phyloP scores from a whole-genome alignment of 2,113 vertebrate species.

The Coptodon rendalli region DNA sequence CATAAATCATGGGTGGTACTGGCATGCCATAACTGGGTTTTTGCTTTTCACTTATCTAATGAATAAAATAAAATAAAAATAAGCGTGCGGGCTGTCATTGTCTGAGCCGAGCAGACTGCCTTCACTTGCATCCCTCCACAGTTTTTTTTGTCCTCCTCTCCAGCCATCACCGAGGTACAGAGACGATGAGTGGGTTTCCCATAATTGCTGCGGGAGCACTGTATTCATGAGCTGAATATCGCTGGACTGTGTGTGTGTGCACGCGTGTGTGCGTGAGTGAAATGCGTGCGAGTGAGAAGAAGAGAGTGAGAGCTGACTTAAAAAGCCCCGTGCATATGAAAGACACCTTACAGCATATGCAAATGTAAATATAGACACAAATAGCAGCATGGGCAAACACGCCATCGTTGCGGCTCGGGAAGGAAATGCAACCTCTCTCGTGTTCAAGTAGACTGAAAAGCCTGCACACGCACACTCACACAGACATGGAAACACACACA shows the following conservation, averaged over 20 bases:
- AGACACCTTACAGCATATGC: constrained; percentile 51
- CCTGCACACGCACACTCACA: not conserved
- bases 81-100: constrained; percentile 57
- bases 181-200: constrained; percentile 33
- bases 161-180: constrained; percentile 11
- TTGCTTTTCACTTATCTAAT: constrained; percentile 75
- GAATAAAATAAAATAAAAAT: constrained; percentile 61
- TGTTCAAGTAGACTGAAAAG: not conserved
- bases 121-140: constrained; percentile 2
- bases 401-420: not conserved
- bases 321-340: constrained; percentile 36
- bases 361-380: constrained; percentile 59
- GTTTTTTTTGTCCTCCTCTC: constrained; percentile 31
- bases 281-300: not conserved
- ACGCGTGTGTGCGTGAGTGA: not conserved
- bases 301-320: constrained; percentile 35
- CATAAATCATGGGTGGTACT: constrained; percentile 68
- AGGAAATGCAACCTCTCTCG: not conserved
- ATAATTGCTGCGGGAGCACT: constrained; percentile 24
- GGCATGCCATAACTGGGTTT: constrained; percentile 60
- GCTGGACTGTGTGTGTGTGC: not conserved
- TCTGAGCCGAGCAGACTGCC: constrained; percentile 4
- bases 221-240: constrained; percentile 46
- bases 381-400: constrained; percentile 31
- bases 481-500: not conserved